Base-by-base conservation (phyloP, 2,113 vertebrate genomes). In the Eolophus roseicapilla region DNA sequence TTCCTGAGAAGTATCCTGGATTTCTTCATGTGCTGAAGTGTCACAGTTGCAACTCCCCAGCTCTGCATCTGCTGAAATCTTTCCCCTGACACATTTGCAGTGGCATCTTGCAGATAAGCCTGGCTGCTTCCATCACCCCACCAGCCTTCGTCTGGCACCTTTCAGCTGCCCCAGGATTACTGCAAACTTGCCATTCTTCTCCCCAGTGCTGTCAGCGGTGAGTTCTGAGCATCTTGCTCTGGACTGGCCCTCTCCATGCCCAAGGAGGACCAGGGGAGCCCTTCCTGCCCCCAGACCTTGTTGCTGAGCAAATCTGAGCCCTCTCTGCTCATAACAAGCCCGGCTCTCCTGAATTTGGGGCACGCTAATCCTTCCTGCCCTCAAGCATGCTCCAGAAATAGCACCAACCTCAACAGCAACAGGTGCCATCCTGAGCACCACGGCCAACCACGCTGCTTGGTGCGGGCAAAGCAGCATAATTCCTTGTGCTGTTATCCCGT, bases 401-500 rank as follows among this genome's bases (percentile, higher is more conserved):
- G 75, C 44, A 13, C 67, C 0, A 2, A 74, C 57, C 75, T 29
- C 59, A 39, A 5, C 20, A 89, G 88, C 37, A 62, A 47, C 96
- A 96, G 86, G 86, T 90, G 96, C 81, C 1, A 4, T 14, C 37
- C 73, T 33, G 62, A 24, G 64, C 57, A 0, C 10, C 0, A 7
- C 0, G 3, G 39, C 29, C 1, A 1, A 5, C 23, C 1, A 0
- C 28, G 35, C 70, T 73, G 59, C 43, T 35, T 2, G 0, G 44
- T 1, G 0, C 31, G 13, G 64, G 44, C 35, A 53, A 76, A 67
- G 0, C 0, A 1, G 5, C 0, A 1, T 7, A 1, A 31, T 49
- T 81, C 60, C 35, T 69, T 2, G 0, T 25, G 75, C 24, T 2
- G 0, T 59, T 29, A 24, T 29, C 39, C 78, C 6, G 0, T 4